phyloP scores from a whole-genome alignment of 2,888 invertebrate species.

The Diplazon laetatorius region DNA sequence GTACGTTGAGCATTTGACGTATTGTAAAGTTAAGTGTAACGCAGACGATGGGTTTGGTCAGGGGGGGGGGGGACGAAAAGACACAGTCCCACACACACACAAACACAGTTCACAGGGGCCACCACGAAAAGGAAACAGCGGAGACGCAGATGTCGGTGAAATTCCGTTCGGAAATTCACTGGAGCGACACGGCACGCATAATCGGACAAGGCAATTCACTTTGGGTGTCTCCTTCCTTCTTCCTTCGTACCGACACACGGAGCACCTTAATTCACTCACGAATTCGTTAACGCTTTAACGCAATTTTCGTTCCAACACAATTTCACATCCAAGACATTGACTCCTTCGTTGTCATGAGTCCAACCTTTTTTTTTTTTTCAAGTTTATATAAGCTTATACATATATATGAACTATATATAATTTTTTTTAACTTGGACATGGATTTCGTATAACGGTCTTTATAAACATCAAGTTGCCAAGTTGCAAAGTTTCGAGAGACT shows the following conservation, averaged over 20 bases:
- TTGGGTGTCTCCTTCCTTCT: conserved; percentile 79
- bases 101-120: neutral
- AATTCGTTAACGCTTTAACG: conserved; percentile 40
- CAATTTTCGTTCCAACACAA: conserved; percentile 4
- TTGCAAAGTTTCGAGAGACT: conserved; percentile 22
- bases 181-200: conserved; percentile 80
- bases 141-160: conserved; percentile 81
- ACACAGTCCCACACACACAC: too few species aligned
- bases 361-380: too few species aligned
- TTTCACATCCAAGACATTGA: too few species aligned
- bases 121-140: conserved; percentile 75
- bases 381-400: too few species aligned
- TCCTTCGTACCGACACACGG: conserved; percentile 72
- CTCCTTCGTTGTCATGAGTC: too few species aligned
- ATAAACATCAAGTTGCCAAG: neutral
- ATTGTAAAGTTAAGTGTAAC: conserved; percentile 19
- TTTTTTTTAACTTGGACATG: too few species aligned
- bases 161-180: conserved; percentile 81
- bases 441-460: too few species aligned
- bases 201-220: conserved; percentile 82
- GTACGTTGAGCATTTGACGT: conserved; percentile 7
- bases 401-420: too few species aligned
- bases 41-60: conserved; percentile 61
- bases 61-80: conserved; percentile 58
- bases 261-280: too few species aligned